These are phyloP conservation scores for Physeter macrocephalus DNA, from an alignment of 2,113 vertebrate species.

Conservation along the genomic window DNA sequence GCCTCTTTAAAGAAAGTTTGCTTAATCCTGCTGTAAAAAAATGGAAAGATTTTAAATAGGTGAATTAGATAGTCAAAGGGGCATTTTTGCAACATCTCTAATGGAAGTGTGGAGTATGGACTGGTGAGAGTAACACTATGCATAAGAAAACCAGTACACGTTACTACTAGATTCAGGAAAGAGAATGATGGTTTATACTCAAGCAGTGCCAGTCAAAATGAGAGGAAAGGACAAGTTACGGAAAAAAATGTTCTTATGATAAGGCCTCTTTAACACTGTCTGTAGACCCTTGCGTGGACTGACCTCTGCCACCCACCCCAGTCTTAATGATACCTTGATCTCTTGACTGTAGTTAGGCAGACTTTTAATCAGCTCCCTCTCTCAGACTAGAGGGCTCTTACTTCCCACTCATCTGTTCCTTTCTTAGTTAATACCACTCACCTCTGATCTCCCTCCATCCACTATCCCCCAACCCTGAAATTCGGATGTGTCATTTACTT, in stretches of 20 bases:
- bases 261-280: neutral
- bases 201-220: neutral
- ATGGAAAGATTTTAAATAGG: neutral
- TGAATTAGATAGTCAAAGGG: neutral
- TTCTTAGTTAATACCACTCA: neutral
- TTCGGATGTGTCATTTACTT: neutral
- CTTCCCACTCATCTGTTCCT: neutral
- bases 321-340: neutral
- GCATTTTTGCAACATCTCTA: constrained; percentile 13
- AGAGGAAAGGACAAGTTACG: neutral
- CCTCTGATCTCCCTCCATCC: neutral
- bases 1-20: neutral
- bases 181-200: neutral
- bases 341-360: neutral
- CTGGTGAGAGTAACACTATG: neutral
- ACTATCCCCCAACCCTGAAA: neutral
- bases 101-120: neutral
- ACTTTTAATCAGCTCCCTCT: neutral
- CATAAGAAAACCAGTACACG: neutral
- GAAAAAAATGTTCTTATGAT: neutral
- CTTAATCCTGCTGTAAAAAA: neutral
- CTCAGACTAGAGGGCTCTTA: neutral
- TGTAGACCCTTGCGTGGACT: neutral
- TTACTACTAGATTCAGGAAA: neutral
- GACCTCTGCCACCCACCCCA: neutral